Base-by-base conservation (phyloP, 1,140 invertebrate species). In the Calephelis virginiensis region DNA sequence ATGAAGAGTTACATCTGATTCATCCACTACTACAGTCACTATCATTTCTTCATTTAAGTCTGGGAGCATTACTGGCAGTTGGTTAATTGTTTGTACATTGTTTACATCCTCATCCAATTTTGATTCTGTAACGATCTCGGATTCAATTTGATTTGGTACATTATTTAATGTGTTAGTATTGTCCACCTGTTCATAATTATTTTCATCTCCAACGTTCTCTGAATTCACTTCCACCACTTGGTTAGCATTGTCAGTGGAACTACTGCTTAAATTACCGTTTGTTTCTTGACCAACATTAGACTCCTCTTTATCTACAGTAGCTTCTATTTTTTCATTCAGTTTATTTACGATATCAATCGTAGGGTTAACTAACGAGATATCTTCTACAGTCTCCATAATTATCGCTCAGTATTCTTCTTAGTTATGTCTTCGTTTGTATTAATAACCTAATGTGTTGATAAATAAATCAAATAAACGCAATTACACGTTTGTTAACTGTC, bases 301-400 rank as follows among this genome's bases (percentile, higher is more conserved):
- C 66, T 81, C 76, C 53, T 65, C 65, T 63, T 71, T 69, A 67
- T 68, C 67, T 63, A 66, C 59, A 64, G 62, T 38, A 60, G 63
- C 71, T 68, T 83, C 74, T 64, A 79, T 73, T 43, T 66, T 66
- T 60, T 65, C 65, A 63, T 70, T 80, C 17, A 70, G 64, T 72
- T 85, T 86, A 50, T 56, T 56, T 37, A 76, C 61, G 53, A 61
- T 66, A 53, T 84, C 82, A 50, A 66, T 45, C 47, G 69, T 8
- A 62, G 74, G 37, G 66, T 67, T 76, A 37, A 70, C 65, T 56
- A 71, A 61, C 48, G 74, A 61, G 69, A 71, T 68, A 53, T 86
- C 83, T 71, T 87, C 80, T 40, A 84, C 70, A 73, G 73, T 71
- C 82, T 90, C 87, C 87, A 90, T 89, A 56, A 8, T 64, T 43